Percentiles rank a stretch among this genome's conserved stretches.
phyloP scores from a whole-genome alignment of 2,113 vertebrate genomes.

The Gobiocypris rarus region DNA sequence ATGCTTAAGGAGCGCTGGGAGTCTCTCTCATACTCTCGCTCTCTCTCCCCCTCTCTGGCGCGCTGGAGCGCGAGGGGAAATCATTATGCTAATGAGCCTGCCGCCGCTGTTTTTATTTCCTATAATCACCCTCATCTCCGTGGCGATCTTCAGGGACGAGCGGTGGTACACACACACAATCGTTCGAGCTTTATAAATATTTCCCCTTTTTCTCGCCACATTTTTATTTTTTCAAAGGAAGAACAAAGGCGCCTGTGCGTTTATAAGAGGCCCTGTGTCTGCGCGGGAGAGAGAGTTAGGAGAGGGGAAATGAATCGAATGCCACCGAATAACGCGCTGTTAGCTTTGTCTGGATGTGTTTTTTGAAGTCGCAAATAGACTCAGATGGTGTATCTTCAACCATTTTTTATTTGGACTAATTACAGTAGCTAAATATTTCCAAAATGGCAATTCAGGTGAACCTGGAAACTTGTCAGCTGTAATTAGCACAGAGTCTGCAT shows the following conservation, averaged over 20 bases:
- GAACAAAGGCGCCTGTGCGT: constrained; percentile 56
- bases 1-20: constrained; percentile 83
- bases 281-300: constrained; percentile 36
- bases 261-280: constrained; percentile 47
- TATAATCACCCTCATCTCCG: constrained; percentile 78
- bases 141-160: constrained; percentile 74
- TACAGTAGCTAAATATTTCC: neutral
- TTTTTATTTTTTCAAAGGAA: constrained; percentile 59
- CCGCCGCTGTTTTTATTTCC: constrained; percentile 77
- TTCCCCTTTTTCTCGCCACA: constrained; percentile 61
- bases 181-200: constrained; percentile 74
- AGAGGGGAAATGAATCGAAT: constrained; percentile 36
- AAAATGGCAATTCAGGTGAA: neutral
- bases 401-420: neutral
- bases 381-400: constrained; percentile 23
- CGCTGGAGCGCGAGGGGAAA: constrained; percentile 64
- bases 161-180: constrained; percentile 68
- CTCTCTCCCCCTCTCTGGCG: constrained; percentile 74
- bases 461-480: neutral
- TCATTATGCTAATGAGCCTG: constrained; percentile 67
- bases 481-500: neutral
- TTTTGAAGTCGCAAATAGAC: constrained; percentile 22
- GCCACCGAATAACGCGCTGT: constrained; percentile 25
- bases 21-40: constrained; percentile 73
- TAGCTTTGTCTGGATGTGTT: constrained; percentile 28